Base-by-base conservation (phyloP, 2,113 vertebrate genomes). In the Marmota monax region DNA sequence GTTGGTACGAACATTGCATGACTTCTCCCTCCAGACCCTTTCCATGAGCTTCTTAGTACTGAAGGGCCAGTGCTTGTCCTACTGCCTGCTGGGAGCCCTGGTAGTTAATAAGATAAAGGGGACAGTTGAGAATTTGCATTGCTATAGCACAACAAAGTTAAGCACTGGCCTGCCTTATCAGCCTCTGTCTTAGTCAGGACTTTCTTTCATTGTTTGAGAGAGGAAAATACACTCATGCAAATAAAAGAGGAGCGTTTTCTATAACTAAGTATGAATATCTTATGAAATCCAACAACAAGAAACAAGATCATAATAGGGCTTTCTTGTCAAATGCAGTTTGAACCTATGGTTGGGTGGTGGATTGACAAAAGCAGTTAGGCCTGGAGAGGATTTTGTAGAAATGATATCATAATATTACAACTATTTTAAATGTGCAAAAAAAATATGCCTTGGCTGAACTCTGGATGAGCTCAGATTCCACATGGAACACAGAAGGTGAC, bases 351-450 rank as follows among this genome's bases (percentile, higher is more conserved):
- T 92, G 73, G 58, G 53, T 45, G 42, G 53, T 39, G 16, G 25
- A 73, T 48, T n/a, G 88, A 89, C 32, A 45, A 77, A 84, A 16
- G 18, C n/a, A 11, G 32, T 39, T 80, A 56, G 65, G 67, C 25
- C 42, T 87, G 22, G 56, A 37, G 79, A 70, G 76, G 16, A 87
- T 39, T 72, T 83, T 72, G 63, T 86, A 51, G 4, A 29, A 79
- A 86, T 4, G 22, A 90, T 17, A 39, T 9, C 4, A 3, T 89
- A 51, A 83, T 34, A n/a, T 23, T 45, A 61, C 42, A 89, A 79
- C 74, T 53, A 92, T 93, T 94, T 96, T 84, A 97, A 95, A 72
- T 58, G 8, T 65, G 17, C 86, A 39, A 84, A 61, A 32, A 37
- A 61, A 32, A 37, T 10, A 34, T 51, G 80, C 34, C 61, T 16